These are phyloP conservation scores for Danio albolineatus DNA, from an alignment of 2,797 vertebrate genomes.

Conservation along the genomic window DNA sequence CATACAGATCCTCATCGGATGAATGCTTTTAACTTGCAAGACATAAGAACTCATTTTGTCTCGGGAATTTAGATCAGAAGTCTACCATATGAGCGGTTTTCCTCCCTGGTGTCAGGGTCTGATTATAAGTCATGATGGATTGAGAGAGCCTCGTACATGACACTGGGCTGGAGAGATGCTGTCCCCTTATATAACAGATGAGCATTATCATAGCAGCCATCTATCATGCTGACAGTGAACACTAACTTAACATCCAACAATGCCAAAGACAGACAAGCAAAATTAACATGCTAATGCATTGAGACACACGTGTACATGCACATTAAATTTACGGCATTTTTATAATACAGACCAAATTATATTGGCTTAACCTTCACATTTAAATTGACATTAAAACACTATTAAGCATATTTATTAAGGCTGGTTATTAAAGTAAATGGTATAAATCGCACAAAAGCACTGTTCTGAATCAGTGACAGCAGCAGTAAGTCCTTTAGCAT, in stretches of 20 bases:
- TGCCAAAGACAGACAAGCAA: background rate
- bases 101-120: background rate
- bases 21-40: background rate
- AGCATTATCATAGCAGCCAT: conserved; percentile 40
- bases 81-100: background rate
- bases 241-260: conserved; percentile 28
- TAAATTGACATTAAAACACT: background rate
- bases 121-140: conserved; percentile 24
- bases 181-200: conserved; percentile 35
- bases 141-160: conserved; percentile 14
- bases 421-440: background rate
- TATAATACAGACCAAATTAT: background rate
- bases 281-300: background rate
- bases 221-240: conserved; percentile 37
- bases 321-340: background rate
- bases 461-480: conserved; percentile 1
- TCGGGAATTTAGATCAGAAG: background rate
- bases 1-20: background rate
- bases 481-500: background rate
- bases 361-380: background rate
- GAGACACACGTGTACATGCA: conserved; percentile 7
- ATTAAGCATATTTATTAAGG: background rate
- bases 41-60: background rate
- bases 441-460: background rate
- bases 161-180: conserved; percentile 15